Conservation (phyloP, 92 coral and sea anemone species). For the Parazoanthus atlanticus region DNA sequence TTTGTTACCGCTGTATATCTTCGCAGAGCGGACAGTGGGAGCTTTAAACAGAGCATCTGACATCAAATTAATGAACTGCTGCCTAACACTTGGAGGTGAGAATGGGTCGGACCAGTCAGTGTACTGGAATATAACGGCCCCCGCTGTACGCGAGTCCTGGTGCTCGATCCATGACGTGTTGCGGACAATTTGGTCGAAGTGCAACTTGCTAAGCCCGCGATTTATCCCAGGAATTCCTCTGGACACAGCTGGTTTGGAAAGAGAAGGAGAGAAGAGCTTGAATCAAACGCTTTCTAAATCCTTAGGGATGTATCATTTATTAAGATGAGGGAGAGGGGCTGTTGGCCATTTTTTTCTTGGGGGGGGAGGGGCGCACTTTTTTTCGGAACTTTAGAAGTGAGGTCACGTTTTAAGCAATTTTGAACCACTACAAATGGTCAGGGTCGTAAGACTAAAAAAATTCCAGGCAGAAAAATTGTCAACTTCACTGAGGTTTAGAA, state of each 20-base stretch:
- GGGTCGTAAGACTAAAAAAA: too few relatives aligned
- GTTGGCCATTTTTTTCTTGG: too few relatives aligned
- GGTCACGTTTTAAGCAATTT: too few relatives aligned
- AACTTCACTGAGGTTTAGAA: too few relatives aligned
- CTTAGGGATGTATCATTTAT: background rate
- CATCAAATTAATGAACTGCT: slow-evolving; percentile 10
- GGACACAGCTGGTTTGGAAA: slow-evolving; percentile 25
- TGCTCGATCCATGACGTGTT: slow-evolving; percentile 31
- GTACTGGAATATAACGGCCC: slow-evolving; percentile 20
- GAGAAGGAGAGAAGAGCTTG: slow-evolving; percentile 3
- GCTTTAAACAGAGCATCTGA: slow-evolving; percentile 29
- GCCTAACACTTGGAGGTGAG: slow-evolving; percentile 3
- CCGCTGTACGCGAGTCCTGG: slow-evolving; percentile 41
- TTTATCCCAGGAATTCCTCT: slow-evolving; percentile 44
- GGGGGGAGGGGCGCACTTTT: too few relatives aligned
- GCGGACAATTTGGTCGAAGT: slow-evolving; percentile 41
- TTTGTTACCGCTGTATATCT: slow-evolving; percentile 8
- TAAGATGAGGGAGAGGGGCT: background rate
- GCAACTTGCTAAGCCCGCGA: slow-evolving; percentile 47
- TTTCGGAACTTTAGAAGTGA: too few relatives aligned
- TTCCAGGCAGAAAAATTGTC: too few relatives aligned
- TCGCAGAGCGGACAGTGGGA: slow-evolving; percentile 16
- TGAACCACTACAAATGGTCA: too few relatives aligned
- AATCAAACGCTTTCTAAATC: background rate
- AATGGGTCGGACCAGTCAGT: slow-evolving; percentile 16